Evolutionary conservation across 2,797 vertebrate species (phyloP).

Genomic region (Pithecia hirsuta): DNA sequence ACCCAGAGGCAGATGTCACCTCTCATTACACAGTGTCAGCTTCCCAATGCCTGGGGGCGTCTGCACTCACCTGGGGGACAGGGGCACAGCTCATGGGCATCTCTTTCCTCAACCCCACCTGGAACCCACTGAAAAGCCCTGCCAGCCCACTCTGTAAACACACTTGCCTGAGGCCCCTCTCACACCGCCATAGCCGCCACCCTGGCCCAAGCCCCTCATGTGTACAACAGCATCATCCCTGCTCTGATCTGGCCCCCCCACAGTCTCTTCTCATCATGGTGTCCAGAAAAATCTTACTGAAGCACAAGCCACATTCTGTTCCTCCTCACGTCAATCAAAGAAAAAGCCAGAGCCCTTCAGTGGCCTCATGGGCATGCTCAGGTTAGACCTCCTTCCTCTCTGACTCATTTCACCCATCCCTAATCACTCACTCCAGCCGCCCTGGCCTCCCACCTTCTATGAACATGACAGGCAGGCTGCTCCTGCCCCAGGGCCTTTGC

Average conservation of each 20-base stretch:
- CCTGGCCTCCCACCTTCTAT: not conserved
- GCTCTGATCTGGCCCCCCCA: not conserved
- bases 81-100: rapidly evolving
- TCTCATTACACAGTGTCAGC: no score
- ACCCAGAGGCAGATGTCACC: not conserved
- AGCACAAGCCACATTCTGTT: not conserved
- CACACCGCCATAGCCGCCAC: no score
- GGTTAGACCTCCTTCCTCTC: not conserved
- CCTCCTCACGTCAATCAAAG: not conserved
- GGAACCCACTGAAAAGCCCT: not conserved
- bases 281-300: not conserved
- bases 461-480: not conserved
- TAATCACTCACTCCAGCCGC: not conserved
- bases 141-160: not conserved
- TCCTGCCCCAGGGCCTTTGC: not conserved
- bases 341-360: not conserved
- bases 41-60: not conserved
- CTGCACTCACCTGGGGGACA: not conserved
- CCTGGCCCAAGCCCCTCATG: not conserved
- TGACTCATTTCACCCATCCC: not conserved
- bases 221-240: not conserved
- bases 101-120: not conserved
- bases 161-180: not conserved
- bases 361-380: not conserved
- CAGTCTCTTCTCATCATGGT: not conserved